These are phyloP conservation scores for Myrmecophaga tridactyla DNA, from an alignment of 2,113 vertebrate species.

Conservation along the genomic window DNA sequence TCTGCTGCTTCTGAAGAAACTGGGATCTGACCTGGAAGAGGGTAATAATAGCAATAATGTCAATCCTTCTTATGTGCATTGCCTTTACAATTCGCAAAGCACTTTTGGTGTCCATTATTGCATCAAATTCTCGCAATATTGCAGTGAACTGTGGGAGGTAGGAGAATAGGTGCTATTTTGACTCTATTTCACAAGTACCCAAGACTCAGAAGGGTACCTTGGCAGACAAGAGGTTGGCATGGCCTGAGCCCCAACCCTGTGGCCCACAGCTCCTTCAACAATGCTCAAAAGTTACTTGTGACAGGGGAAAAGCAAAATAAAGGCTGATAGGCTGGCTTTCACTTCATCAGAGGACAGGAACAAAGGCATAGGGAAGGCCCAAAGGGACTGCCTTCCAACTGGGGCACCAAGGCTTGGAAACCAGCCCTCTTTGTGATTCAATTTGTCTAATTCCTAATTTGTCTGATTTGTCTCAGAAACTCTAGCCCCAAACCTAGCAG, in stretches of 20 bases:
- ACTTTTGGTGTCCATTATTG: not conserved
- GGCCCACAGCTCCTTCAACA: not conserved
- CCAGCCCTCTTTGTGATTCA: not conserved
- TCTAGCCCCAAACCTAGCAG: not conserved
- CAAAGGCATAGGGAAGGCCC: not conserved
- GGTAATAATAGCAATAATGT: constrained; percentile 4
- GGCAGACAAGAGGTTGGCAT: not conserved
- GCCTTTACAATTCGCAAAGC: not conserved
- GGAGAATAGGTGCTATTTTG: not conserved
- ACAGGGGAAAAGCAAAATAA: not conserved
- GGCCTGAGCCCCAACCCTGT: not conserved
- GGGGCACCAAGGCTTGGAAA: not conserved
- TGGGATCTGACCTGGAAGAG: not conserved
- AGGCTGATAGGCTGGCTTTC: not conserved
- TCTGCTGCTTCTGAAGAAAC: constrained; percentile 24
- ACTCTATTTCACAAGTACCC: not conserved
- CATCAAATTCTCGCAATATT: not conserved
- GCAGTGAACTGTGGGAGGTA: not conserved
- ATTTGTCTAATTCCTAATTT: not conserved
- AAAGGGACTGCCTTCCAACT: not conserved
- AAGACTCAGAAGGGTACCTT: not conserved
- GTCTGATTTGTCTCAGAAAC: constrained; percentile 10
- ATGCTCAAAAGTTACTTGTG: not conserved
- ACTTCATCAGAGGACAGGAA: not conserved
- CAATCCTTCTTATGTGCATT: not conserved